Percentiles rank a stretch among this genome's conserved stretches.
Evolutionary conservation across 2,113 vertebrate species (phyloP).

Genomic region (Conger conger): DNA sequence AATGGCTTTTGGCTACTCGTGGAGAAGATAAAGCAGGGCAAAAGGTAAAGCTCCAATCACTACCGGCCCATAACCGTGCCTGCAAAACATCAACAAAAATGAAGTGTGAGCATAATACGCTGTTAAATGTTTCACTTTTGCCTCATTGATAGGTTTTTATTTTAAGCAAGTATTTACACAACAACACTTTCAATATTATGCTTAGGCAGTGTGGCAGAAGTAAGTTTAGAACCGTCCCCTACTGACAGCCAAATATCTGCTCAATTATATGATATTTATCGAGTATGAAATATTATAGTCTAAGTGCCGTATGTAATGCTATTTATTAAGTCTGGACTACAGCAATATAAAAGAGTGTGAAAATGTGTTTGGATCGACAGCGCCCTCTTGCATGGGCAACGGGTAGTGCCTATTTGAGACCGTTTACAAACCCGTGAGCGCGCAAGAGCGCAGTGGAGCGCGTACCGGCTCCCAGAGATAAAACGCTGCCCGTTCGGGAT

Average conservation of each 20-base stretch:
- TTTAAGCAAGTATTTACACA: too few relatives aligned
- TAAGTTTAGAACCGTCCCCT: not conserved
- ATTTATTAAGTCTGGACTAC: not conserved
- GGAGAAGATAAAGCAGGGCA: not conserved
- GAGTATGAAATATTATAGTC: not conserved
- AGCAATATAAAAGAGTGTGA: not conserved
- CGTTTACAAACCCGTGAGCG: not conserved
- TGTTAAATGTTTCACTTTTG: not conserved
- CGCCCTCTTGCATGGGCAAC: not conserved
- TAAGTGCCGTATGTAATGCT: not conserved
- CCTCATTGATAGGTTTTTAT: too few relatives aligned
- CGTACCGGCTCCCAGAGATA: not conserved
- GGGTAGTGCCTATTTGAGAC: not conserved
- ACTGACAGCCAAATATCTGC: not conserved
- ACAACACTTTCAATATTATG: too few relatives aligned
- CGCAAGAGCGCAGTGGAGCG: slow-evolving; percentile 19
- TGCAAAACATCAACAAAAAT: too few relatives aligned
- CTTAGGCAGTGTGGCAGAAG: too few relatives aligned
- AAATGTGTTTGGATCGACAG: not conserved
- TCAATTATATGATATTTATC: not conserved
- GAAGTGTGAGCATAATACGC: not conserved
- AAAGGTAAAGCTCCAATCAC: not conserved
- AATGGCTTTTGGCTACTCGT: not conserved
- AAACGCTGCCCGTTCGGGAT: not conserved
- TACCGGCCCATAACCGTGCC: not conserved